Base-by-base conservation (phyloP, 2,113 vertebrate genomes). In the Rhabdornis inornatus region DNA sequence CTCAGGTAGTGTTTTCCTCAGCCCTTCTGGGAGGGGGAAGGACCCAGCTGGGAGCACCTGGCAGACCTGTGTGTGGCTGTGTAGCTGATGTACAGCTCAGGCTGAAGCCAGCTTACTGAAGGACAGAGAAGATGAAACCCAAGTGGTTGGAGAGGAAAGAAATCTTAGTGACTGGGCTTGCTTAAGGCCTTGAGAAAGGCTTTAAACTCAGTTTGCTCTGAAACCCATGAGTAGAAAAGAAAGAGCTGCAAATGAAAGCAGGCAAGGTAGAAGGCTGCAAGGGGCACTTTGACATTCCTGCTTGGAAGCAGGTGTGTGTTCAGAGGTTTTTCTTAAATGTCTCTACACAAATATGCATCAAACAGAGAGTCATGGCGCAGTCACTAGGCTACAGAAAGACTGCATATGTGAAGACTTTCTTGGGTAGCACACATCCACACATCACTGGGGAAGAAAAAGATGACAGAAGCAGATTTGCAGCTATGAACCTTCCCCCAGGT, bases 211-310 rank as follows among this genome's bases (percentile, higher is more conserved):
- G 11, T 64, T 84, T 77, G 15, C 59, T 55, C 4, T 82, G 61
- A 83, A 55, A 21, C 20, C 30, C 10, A 3, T 0, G 0, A 55
- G 8, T 23, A 11, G 33, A 53, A 61, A 47, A 79, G 42, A 22
- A 69, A 28, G 40, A 60, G 12, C n/a, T 69, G 16, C 55, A 76
- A 31, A 56, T 63, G 53, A 47, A 83, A 42, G n/a, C 7, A 22
- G 28, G 49, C 18, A 40, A 77, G 12, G 45, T 30, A 50, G 31
- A 52, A 81, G n/a, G 9, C 55, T 84, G 37, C 56, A 56, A 64
- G 42, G 31, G 24, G 3, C 4, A 18, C 25, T 83, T 72, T 18
- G 19, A 33, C 7, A 11, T 72, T 72, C 13, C 45, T 78, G 30
- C 64, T 44, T 83, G 63, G 70, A 78, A 66, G 69, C 11, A 52